phyloP scores from a whole-genome alignment of 2,797 vertebrate genomes.

The Sebastes nivosus region DNA sequence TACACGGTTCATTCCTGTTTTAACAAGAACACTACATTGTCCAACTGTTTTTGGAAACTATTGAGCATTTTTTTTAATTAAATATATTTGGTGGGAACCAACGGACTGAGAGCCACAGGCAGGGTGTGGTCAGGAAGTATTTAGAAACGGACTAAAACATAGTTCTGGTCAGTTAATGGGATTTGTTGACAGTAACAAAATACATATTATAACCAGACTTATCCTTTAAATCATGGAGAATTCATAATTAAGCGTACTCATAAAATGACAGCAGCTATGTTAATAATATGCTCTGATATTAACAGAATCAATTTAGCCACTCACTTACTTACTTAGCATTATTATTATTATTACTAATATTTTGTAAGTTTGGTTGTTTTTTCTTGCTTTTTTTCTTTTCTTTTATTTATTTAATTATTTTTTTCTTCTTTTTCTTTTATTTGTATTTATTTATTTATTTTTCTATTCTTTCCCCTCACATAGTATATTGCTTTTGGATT shows the following conservation, averaged over 20 bases:
- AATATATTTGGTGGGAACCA: not conserved
- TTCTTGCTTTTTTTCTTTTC: no score
- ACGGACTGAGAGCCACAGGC: not conserved
- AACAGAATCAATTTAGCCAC: not conserved
- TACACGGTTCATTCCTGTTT: not conserved
- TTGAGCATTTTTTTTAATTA: not conserved
- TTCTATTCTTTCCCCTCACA: no score
- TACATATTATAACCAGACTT: not conserved
- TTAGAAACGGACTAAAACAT: not conserved
- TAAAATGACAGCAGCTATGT: not conserved
- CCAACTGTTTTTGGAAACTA: not conserved
- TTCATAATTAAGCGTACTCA: not conserved
- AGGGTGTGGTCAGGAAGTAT: not conserved
- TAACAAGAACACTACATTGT: not conserved
- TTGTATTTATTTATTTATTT: no score
- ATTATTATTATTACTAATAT: no score
- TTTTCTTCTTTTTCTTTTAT: no score
- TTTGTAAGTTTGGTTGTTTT: no score
- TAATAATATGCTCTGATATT: not conserved
- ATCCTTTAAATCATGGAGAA: not conserved
- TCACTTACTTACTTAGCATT: no score
- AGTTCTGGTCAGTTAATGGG: slow-evolving; percentile 1
- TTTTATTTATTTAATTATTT: no score
- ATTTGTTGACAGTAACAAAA: slow-evolving; percentile 14
- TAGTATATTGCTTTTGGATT: no score